phyloP scores from a whole-genome alignment of 1,140 invertebrate genomes.

The Calephelis virginiensis region DNA sequence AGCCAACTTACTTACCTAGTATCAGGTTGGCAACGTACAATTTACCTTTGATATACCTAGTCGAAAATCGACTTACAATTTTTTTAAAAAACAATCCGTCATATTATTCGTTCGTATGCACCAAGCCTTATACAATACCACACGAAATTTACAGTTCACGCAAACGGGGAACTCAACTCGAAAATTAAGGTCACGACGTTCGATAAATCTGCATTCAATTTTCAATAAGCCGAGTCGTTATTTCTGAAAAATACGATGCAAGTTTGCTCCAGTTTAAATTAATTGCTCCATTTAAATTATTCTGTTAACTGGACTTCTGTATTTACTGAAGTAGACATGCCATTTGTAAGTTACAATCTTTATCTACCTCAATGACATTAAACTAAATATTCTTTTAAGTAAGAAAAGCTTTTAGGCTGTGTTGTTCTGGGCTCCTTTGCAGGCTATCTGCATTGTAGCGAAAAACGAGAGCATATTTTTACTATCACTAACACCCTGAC shows the following conservation, averaged over 20 bases:
- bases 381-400: too few species aligned
- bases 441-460: too few species aligned
- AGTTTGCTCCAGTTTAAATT: conserved; percentile 50
- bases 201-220: conserved; percentile 17
- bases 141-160: not conserved
- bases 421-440: too few species aligned
- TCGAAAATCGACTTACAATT: too few species aligned
- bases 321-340: not conserved
- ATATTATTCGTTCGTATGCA: not conserved
- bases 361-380: too few species aligned
- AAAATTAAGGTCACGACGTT: conserved; percentile 21
- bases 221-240: conserved; percentile 17
- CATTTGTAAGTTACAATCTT: not conserved
- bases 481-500: too few species aligned
- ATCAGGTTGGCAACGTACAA: too few species aligned
- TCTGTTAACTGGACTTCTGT: conserved; percentile 6
- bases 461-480: too few species aligned
- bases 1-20: too few species aligned
- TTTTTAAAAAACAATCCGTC: too few species aligned
- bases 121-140: not conserved
- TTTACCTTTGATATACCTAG: too few species aligned
- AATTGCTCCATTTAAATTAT: conserved; percentile 33
- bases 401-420: too few species aligned
- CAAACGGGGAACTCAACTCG: conserved; percentile 5
- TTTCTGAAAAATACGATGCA: conserved; percentile 21